These are phyloP conservation scores for Ciconia boyciana DNA, from an alignment of 2,113 vertebrate species.

Conservation along the genomic window DNA sequence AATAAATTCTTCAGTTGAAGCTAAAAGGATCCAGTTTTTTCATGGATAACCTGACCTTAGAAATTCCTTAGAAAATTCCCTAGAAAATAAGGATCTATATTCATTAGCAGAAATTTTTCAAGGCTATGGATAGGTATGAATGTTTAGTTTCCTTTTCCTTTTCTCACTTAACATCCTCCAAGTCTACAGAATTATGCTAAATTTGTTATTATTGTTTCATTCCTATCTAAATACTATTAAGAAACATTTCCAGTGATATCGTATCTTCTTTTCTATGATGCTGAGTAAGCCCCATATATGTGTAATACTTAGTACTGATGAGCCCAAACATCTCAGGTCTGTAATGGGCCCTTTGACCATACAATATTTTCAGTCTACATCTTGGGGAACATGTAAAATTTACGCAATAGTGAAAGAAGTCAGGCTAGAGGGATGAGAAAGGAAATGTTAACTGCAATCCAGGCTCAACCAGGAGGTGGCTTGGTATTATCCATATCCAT, in stretches of 20 bases:
- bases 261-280: not conserved
- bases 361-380: not conserved
- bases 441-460: not conserved
- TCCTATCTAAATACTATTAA: not conserved
- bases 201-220: not conserved
- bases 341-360: not conserved
- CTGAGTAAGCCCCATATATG: not conserved
- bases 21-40: not conserved
- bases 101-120: not conserved
- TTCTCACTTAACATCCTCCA: not conserved
- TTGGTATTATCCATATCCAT: not conserved
- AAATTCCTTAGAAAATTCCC: not conserved
- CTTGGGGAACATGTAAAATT: not conserved
- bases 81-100: not conserved
- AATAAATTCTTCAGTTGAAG: slow-evolving; percentile 3
- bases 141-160: not conserved
- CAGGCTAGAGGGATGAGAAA: not conserved
- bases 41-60: not conserved
- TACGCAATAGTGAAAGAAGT: not conserved
- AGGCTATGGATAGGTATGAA: not conserved
- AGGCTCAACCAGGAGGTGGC: not conserved
- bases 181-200: not conserved
- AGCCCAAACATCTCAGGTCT: not conserved
- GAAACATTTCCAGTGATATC: not conserved
- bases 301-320: not conserved